These are phyloP conservation scores for Channallabes apus DNA, from an alignment of 2,797 vertebrate species.

Conservation along the genomic window DNA sequence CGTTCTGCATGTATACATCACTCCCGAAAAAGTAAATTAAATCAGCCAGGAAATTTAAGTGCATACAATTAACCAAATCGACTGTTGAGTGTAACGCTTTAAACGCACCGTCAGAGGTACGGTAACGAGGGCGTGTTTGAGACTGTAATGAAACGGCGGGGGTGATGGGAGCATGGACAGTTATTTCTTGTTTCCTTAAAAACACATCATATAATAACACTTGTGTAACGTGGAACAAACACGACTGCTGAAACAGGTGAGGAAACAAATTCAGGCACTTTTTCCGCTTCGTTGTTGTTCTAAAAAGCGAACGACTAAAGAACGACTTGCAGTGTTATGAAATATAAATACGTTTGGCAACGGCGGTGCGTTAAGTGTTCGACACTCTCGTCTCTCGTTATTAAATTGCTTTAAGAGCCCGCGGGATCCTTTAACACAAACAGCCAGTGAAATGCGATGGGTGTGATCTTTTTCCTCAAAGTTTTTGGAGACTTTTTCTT, in stretches of 20 bases:
- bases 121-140: background rate
- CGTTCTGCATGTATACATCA: background rate
- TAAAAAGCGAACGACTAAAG: conserved; percentile 64
- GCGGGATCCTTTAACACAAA: background rate
- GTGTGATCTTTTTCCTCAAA: background rate
- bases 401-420: background rate
- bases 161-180: background rate
- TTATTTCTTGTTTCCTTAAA: background rate
- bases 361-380: conserved; percentile 64
- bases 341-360: conserved; percentile 82
- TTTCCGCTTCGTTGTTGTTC: conserved; percentile 78
- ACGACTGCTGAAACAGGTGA: conserved; percentile 73
- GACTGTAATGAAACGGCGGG: background rate
- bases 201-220: conserved; percentile 76
- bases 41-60: background rate
- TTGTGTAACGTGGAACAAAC: conserved; percentile 91
- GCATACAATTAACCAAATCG: background rate
- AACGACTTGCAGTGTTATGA: conserved; percentile 78
- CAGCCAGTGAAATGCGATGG: background rate
- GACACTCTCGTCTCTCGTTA: conserved; percentile 58
- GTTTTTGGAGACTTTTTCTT: background rate
- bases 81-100: too few species aligned
- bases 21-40: background rate
- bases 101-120: background rate
- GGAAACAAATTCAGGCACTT: conserved; percentile 99